Evolutionary conservation across 2,888 invertebrate species (phyloP).

Genomic region (Therioaphis trifolii): DNA sequence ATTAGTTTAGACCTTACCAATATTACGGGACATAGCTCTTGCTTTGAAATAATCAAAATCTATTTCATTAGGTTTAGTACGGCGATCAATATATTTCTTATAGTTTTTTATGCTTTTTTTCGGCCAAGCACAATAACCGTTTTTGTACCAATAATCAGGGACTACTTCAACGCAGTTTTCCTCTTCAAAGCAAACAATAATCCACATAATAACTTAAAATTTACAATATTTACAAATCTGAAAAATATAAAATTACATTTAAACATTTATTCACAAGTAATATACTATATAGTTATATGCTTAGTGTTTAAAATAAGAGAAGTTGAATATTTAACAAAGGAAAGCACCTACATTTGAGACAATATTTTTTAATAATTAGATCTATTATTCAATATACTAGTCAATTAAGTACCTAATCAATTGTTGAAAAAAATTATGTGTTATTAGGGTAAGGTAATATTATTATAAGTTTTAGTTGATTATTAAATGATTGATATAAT

Average conservation of each 20-base stretch:
- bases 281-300: background rate
- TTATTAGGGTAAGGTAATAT: constrained; percentile 16
- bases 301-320: background rate
- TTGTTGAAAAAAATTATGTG: background rate
- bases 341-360: constrained; percentile 6
- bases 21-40: constrained; percentile 7
- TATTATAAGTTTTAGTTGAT: constrained; percentile 17
- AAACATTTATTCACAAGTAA: background rate
- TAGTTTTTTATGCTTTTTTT: too few relatives aligned
- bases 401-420: too few relatives aligned
- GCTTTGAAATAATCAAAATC: constrained; percentile 18
- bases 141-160: too few relatives aligned
- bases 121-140: too few relatives aligned
- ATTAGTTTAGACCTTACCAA: constrained; percentile 4
- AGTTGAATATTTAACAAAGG: background rate
- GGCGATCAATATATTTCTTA: constrained; percentile 23
- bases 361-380: background rate
- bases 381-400: background rate
- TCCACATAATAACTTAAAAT: too few relatives aligned
- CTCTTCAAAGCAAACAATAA: too few relatives aligned
- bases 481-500: background rate
- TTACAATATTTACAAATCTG: background rate
- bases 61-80: constrained; percentile 17
- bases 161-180: too few relatives aligned
- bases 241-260: background rate